Conservation (phyloP, 2,888 invertebrate species). For the Parasteatoda lunata region DNA sequence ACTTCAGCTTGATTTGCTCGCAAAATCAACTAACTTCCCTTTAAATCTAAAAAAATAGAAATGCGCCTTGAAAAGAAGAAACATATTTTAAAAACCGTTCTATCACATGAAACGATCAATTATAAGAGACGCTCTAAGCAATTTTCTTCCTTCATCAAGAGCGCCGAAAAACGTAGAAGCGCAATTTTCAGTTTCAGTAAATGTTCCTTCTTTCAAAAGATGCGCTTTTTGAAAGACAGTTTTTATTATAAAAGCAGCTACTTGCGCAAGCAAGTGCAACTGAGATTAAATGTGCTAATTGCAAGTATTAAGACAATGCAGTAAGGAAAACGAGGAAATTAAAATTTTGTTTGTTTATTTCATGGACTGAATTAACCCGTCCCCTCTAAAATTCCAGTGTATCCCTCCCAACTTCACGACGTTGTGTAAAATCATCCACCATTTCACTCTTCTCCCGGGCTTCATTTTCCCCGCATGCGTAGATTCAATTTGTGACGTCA, state of each 20-base stretch:
- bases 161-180: too few relatives aligned
- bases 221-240: not conserved
- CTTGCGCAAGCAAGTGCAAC: too few relatives aligned
- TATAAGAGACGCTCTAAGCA: too few relatives aligned
- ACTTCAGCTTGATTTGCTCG: too few relatives aligned
- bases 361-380: constrained; percentile 50
- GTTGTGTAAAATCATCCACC: constrained; percentile 9
- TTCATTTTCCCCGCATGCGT: constrained; percentile 38
- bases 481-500: constrained; percentile 23
- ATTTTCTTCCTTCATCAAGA: too few relatives aligned
- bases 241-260: too few relatives aligned
- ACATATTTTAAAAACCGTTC: too few relatives aligned
- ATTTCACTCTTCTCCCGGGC: constrained; percentile 28
- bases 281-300: too few relatives aligned
- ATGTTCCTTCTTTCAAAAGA: not conserved
- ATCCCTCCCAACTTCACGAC: constrained; percentile 52
- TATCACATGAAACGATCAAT: too few relatives aligned
- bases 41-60: too few relatives aligned
- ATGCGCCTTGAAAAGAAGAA: too few relatives aligned
- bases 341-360: constrained; percentile 16
- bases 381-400: constrained; percentile 63
- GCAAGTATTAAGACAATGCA: not conserved
- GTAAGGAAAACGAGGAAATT: not conserved
- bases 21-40: too few relatives aligned
- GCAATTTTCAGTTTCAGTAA: not conserved